Evolutionary conservation across 2,113 vertebrate species (phyloP), one percentile per base, ranked within the genome.

Genomic region (Cebus imitator): DNA sequence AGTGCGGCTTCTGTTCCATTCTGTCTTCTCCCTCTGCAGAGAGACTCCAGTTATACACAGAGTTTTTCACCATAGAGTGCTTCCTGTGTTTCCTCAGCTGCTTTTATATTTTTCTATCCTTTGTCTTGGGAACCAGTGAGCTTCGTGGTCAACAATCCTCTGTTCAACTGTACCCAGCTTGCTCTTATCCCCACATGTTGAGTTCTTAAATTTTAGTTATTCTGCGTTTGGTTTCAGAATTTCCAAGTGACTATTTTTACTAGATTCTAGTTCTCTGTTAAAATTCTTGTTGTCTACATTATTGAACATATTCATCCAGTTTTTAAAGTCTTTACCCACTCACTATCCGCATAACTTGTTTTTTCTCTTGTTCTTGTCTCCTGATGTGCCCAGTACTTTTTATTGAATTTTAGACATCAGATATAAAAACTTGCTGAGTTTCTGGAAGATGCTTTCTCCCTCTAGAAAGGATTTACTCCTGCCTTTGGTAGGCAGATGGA

Each of bases 281-380:
- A 91, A 82, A 84, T 45, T 52, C 64, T 85, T n/a, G 2, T 80
- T 32, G 58, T 73, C 21, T 68, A 1, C 80, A 94, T 75, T 75
- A 68, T 58, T 94, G 64, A 66, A 66, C 48, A 3, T 80, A 25
- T 57, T 91, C 27, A 43, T 68, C 9, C 64, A 32, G 16, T 43
- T 96, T 72, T 94, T 87, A 23, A 78, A 79, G 20, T 88, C 45
- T 57, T 83, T 70, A 13, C 20, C 50, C 48, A 57, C 6, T 91
- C 52, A 73, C 0, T 87, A 27, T 79, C 25, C 48, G 1, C 5
- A 17, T 91, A 52, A 50, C 70, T 94, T 88, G 43, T 21, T 81
- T 97, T 97, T 68, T 40, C 30, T 72, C 43, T 91, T 40, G 48
- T 95, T 73, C 17, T 84, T 58, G 10, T 78, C 43, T 91, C 45